Evolutionary conservation across 2,797 vertebrate species (phyloP), one percentile per base, ranked within the genome.

Genomic region (Acropternis orthonyx): DNA sequence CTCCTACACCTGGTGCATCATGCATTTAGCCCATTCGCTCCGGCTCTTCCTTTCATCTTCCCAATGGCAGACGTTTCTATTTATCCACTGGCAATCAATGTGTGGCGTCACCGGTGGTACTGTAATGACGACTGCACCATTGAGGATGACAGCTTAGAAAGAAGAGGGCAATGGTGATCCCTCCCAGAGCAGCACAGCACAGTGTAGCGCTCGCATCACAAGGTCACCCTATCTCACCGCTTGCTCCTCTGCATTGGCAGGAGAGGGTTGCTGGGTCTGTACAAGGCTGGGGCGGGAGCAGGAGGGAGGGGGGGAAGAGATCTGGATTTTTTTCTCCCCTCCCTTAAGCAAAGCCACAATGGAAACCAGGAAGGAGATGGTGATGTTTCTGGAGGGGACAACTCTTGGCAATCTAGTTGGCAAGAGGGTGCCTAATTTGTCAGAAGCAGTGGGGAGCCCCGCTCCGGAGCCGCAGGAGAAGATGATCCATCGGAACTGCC

Each of bases 101-200:
- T 97, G 98, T 99, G 99, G 98, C 99, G 99, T 99, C 99, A 99
- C 98, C 98, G 97, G 98, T 98, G 98, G 98, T 98, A 98, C 98
- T 98, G 98, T 98, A 98, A 98, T 99, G 99, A 99, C 98, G 98
- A 98, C 98, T 98, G 98, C 98, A 98, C 98, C 98, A 98, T 98
- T 98, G 98, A 98, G 98, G 98, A 99, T 99, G 99, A 99, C 99
- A 99, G 99, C 98, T 99, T 98, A 98, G 98, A 98, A 98, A 98
- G 98, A 98, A 98, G 98, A 98, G 98, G 98, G 99, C 98, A 98
- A 99, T 99, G 99, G 99, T 99, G 99, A 98, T 98, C 99, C 99
- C 98, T 99, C 99, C 99, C 99, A 99, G 98, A 99, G 98, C 98
- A 97, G 98, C 97, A 98, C 98, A 97, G 98, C 98, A 97, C 98